Conservation (phyloP, 2,888 invertebrate species). For the Mythimna loreyi region DNA sequence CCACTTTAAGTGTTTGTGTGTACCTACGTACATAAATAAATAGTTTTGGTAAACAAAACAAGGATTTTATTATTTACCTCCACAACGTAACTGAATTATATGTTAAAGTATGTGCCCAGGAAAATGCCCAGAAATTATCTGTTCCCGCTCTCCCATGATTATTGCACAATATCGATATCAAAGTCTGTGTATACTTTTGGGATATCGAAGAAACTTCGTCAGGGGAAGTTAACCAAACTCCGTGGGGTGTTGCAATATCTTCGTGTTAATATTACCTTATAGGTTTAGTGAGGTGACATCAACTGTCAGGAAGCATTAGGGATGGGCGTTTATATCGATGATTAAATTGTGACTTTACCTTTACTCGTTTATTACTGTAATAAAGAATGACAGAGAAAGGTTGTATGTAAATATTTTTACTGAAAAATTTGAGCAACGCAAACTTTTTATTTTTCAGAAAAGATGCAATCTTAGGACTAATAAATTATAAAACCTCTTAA, state of each 20-base stretch:
- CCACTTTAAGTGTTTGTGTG: too few species aligned
- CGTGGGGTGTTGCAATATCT: conserved; percentile 61
- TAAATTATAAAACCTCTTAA: too few species aligned
- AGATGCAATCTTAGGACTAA: too few species aligned
- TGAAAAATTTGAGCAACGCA: background rate
- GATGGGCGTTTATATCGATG: conserved; percentile 44
- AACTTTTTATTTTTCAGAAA: too few species aligned
- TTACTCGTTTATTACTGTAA: conserved; percentile 11
- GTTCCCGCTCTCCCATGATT: background rate
- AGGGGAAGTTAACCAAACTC: conserved; percentile 43
- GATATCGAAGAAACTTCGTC: conserved; percentile 51
- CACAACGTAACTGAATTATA: background rate
- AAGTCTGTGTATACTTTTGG: conserved; percentile 53
- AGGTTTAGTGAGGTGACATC: conserved; percentile 66
- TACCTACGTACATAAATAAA: too few species aligned
- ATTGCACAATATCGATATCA: conserved; percentile 45
- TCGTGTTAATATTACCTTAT: conserved; percentile 63
- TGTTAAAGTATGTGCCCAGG: background rate
- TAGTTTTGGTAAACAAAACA: too few species aligned
- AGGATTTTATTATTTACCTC: background rate
- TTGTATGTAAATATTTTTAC: background rate
- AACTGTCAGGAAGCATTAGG: conserved; percentile 59
- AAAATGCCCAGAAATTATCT: background rate
- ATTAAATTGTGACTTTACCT: conserved; percentile 36
- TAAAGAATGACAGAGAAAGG: background rate